Evolutionary conservation across 2,113 vertebrate genomes (phyloP).

Genomic region (Chaenogobius annularis): DNA sequence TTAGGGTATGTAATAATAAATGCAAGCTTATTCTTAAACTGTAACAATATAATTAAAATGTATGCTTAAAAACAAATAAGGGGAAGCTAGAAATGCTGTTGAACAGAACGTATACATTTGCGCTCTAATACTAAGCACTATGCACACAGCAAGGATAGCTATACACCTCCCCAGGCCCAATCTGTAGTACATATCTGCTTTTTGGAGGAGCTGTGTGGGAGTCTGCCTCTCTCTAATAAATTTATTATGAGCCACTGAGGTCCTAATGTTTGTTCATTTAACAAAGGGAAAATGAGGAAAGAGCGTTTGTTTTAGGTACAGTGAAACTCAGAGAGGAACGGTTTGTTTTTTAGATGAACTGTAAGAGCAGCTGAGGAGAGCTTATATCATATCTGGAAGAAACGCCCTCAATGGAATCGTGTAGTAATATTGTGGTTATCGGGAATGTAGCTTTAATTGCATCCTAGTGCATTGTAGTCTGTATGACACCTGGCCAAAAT

Average conservation of each 20-base stretch:
- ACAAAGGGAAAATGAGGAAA: conserved; percentile 68
- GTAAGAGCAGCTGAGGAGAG: conserved; percentile 24
- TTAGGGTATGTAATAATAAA: background rate
- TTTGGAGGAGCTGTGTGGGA: conserved; percentile 61
- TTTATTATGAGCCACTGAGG: conserved; percentile 73
- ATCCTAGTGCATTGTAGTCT: conserved; percentile 63
- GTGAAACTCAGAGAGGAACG: conserved; percentile 50
- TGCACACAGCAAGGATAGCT: conserved; percentile 34
- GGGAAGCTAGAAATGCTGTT: background rate
- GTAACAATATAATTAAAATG: background rate
- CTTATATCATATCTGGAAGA: conserved; percentile 39
- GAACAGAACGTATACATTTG: background rate
- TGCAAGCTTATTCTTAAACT: background rate
- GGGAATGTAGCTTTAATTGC: conserved; percentile 75
- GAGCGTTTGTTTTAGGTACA: conserved; percentile 68
- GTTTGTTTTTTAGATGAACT: conserved; percentile 20
- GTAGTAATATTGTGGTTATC: conserved; percentile 58
- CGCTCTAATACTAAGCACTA: too few relatives aligned
- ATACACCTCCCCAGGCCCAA: conserved; percentile 75
- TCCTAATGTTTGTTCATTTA: conserved; percentile 72
- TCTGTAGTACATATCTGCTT: conserved; percentile 52
- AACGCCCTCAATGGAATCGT: conserved; percentile 42
- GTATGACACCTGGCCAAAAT: conserved; percentile 74
- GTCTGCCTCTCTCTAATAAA: conserved; percentile 67
- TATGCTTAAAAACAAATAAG: background rate